Evolutionary conservation across 64 coral and sea anemone species (phyloP).

Genomic region (Actinia equina): DNA sequence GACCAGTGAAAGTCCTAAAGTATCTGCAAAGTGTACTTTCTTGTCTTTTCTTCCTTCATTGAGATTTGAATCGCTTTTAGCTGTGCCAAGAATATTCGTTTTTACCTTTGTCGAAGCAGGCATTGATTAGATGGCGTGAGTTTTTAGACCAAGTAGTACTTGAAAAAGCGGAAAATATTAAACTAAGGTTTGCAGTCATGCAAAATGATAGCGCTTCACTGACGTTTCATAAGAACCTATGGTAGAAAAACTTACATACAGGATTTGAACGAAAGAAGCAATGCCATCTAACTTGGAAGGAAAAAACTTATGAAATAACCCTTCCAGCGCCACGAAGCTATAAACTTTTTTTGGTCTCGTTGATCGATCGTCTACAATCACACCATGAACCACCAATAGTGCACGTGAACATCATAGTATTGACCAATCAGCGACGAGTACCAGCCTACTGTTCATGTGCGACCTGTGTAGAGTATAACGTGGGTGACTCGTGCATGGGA

Average conservation of each 20-base stretch:
- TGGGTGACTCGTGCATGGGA: no score
- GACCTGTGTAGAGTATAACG: background rate
- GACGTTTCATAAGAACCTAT: background rate
- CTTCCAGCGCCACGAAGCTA: background rate
- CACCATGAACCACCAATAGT: background rate
- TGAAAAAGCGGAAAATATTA: background rate
- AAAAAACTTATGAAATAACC: background rate
- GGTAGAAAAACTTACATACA: background rate
- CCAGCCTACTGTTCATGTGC: slow-evolving; percentile 14
- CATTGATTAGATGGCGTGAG: slow-evolving; percentile 3
- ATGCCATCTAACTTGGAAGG: background rate
- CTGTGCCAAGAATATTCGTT: background rate
- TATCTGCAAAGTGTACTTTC: slow-evolving; percentile 88
- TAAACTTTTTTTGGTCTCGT: background rate
- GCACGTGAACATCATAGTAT: slow-evolving; percentile 3
- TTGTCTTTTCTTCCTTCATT: slow-evolving; percentile 59
- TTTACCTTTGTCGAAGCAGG: slow-evolving; percentile 5
- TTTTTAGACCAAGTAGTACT: background rate
- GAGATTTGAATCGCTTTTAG: slow-evolving; percentile 53
- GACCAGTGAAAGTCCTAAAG: slow-evolving; percentile 77
- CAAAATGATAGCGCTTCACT: background rate
- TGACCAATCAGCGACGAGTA: slow-evolving; percentile 23
- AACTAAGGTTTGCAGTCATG: background rate
- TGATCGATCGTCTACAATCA: slow-evolving; percentile 1
- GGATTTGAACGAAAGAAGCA: background rate